Percentiles rank a stretch among this genome's conserved stretches.
Evolutionary conservation across 1,140 invertebrate genomes (phyloP).

Genomic region (Drosophila santomea): DNA sequence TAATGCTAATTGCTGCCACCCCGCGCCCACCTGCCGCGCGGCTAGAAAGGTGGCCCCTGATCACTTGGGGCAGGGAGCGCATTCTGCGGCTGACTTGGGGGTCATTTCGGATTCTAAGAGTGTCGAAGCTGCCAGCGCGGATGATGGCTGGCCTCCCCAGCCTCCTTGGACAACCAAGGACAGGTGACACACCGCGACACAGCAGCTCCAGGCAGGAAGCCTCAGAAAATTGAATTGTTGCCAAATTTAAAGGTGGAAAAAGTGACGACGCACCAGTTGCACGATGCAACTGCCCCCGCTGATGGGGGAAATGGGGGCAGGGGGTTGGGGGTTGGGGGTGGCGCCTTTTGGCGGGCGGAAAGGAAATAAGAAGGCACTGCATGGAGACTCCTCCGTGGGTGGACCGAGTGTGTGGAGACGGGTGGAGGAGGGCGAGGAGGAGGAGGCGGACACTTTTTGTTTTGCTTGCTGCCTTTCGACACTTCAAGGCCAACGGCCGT

Average conservation of each 20-base stretch:
- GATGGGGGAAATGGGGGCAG: background rate
- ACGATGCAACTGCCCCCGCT: background rate
- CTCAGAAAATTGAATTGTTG: constrained; percentile 46
- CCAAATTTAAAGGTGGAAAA: constrained; percentile 49
- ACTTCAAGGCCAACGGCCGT: constrained; percentile 53
- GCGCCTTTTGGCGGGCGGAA: constrained; percentile 1
- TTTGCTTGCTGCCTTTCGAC: constrained; percentile 38
- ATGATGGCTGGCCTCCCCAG: background rate
- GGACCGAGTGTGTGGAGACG: background rate
- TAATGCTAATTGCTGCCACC: constrained; percentile 70
- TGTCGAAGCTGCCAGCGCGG: constrained; percentile 4
- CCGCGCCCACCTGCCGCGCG: background rate
- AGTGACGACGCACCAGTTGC: constrained; percentile 39
- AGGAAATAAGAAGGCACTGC: constrained; percentile 31
- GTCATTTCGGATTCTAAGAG: constrained; percentile 48
- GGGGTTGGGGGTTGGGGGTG: background rate
- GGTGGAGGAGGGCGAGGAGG: background rate
- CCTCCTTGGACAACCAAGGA: background rate
- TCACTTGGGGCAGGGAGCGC: constrained; percentile 3
- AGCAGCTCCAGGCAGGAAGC: constrained; percentile 1
- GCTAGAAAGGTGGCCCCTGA: background rate
- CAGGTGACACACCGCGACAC: background rate
- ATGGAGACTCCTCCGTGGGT: background rate
- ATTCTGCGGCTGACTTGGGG: constrained; percentile 8
- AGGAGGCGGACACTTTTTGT: constrained; percentile 1